phyloP scores from a whole-genome alignment of 1,140 invertebrate genomes.

The Drosophila bipectinata region DNA sequence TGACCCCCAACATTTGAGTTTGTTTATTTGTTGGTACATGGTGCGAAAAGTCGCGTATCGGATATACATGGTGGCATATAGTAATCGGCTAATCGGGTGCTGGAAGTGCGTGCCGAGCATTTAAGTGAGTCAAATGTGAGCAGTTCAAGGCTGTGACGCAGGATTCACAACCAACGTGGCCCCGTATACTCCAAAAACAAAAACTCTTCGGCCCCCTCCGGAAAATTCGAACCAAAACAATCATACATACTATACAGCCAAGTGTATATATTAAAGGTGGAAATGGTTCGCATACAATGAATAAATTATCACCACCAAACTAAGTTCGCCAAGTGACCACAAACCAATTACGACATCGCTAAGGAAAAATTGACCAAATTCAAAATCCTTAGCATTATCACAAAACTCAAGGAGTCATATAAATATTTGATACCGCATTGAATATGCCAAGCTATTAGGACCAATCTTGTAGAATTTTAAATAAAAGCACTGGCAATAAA shows the following conservation, averaged over 20 bases:
- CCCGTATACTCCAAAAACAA: background rate
- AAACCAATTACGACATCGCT: slow-evolving; percentile 29
- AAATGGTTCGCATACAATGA: slow-evolving; percentile 21
- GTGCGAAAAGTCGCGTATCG: slow-evolving; percentile 39
- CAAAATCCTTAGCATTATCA: background rate
- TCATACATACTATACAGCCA: slow-evolving; percentile 9
- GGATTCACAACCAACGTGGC: slow-evolving; percentile 17
- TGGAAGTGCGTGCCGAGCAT: slow-evolving; percentile 40
- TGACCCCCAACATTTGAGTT: slow-evolving; percentile 47
- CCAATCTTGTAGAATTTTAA: too few relatives aligned
- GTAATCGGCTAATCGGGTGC: slow-evolving; percentile 24
- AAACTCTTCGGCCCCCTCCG: background rate
- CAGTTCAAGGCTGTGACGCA: slow-evolving; percentile 39
- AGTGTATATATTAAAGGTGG: slow-evolving; percentile 10
- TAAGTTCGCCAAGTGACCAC: slow-evolving; percentile 23
- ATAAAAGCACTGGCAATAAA: too few relatives aligned
- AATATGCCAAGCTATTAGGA: background rate
- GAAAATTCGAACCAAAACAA: slow-evolving; percentile 33
- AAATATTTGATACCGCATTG: background rate
- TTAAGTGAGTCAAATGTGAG: slow-evolving; percentile 49
- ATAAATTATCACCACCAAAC: slow-evolving; percentile 39
- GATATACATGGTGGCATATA: slow-evolving; percentile 18
- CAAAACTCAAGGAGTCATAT: background rate
- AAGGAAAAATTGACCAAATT: background rate
- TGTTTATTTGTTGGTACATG: slow-evolving; percentile 42